Conservation (phyloP, 1,140 invertebrate genomes). For the Fopius arisanus region DNA sequence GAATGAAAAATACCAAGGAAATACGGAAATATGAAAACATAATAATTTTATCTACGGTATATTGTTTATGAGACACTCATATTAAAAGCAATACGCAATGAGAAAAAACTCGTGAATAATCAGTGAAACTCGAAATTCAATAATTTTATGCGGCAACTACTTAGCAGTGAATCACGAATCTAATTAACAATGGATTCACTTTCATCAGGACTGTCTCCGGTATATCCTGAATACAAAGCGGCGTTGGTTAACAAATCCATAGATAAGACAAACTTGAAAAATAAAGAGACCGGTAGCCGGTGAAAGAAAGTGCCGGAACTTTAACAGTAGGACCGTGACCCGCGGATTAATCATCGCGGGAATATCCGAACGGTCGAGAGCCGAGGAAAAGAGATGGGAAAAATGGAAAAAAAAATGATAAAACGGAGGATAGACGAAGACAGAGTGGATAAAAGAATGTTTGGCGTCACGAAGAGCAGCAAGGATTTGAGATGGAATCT, state of each 20-base stretch:
- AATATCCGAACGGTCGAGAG: not conserved
- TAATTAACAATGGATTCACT: conserved; percentile 1
- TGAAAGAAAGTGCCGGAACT: conserved; percentile 23
- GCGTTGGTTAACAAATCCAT: not conserved
- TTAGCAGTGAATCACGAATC: not conserved
- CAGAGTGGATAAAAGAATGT: not conserved
- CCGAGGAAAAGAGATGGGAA: not conserved
- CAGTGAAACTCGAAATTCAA: too few relatives aligned
- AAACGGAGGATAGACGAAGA: not conserved
- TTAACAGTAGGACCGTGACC: conserved; percentile 23
- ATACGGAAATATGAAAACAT: too few relatives aligned
- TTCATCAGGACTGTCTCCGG: not conserved
- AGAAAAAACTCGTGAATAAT: too few relatives aligned
- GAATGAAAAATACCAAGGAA: too few relatives aligned
- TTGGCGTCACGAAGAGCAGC: not conserved
- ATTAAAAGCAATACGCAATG: too few relatives aligned
- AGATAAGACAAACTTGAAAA: conserved; percentile 1
- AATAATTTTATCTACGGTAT: too few relatives aligned
- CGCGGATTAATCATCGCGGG: conserved; percentile 19
- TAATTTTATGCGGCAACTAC: not conserved
- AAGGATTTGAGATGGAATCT: conserved; percentile 12
- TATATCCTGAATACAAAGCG: not conserved
- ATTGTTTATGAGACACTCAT: too few relatives aligned
- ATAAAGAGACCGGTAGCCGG: conserved; percentile 3
- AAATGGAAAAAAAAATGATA: not conserved